These are phyloP conservation scores for Folsomia candida DNA, from an alignment of 2,888 invertebrate species.

Conservation along the genomic window DNA sequence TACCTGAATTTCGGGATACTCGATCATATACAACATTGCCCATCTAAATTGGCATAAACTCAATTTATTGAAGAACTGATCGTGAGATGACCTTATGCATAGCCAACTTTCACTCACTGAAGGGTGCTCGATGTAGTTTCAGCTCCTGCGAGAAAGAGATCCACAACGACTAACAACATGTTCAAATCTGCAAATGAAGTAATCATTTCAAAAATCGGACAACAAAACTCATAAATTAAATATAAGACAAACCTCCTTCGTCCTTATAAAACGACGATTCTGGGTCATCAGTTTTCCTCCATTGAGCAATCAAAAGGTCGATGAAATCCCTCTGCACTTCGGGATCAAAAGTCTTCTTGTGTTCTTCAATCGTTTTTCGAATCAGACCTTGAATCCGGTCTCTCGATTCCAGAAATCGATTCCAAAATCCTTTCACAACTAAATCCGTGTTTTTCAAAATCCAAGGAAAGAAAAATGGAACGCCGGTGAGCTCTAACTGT, in stretches of 20 bases:
- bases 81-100: too few species aligned
- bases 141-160: conserved; percentile 50
- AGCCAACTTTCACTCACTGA: too few species aligned
- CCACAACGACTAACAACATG: conserved; percentile 43
- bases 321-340: conserved; percentile 44
- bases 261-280: conserved; percentile 47
- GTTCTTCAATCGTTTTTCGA: conserved; percentile 39
- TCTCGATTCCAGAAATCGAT: conserved; percentile 39
- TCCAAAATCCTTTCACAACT: conserved; percentile 48
- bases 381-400: conserved; percentile 44
- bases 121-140: conserved; percentile 46
- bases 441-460: conserved; percentile 41
- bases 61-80: not conserved
- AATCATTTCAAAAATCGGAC: not conserved
- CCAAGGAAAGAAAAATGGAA: conserved; percentile 48
- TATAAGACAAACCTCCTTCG: conserved; percentile 42
- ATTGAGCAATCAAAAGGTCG: conserved; percentile 44
- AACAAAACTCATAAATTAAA: not conserved
- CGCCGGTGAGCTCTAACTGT: conserved; percentile 42
- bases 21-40: conserved; percentile 16
- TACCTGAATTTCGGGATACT: not conserved
- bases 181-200: conserved; percentile 42
- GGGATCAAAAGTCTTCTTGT: conserved; percentile 42
- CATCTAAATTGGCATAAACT: not conserved
- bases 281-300: conserved; percentile 41